Conservation (phyloP, 2,888 invertebrate genomes). For the Agrotis puta region DNA sequence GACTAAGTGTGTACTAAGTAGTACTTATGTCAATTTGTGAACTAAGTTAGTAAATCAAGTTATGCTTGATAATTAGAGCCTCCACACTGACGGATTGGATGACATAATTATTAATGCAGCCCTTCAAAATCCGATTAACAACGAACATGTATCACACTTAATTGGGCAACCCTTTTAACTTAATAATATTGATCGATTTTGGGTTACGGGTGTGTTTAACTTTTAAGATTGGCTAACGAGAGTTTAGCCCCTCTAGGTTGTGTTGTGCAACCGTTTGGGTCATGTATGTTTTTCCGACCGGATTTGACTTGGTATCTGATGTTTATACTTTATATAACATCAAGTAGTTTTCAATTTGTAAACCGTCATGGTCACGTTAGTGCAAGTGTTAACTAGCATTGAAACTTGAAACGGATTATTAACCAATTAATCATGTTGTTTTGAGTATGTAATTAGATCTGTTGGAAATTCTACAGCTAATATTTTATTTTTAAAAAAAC, state of each 20-base stretch:
- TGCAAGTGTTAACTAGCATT: too few species aligned
- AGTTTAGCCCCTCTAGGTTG: not conserved
- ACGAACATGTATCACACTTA: constrained; percentile 47
- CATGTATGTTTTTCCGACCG: not conserved
- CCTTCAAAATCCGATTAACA: constrained; percentile 42
- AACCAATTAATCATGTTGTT: too few species aligned
- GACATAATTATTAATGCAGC: constrained; percentile 45
- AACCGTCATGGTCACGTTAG: too few species aligned
- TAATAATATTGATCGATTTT: constrained; percentile 44
- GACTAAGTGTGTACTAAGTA: not conserved
- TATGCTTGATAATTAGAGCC: constrained; percentile 35
- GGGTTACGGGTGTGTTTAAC: constrained; percentile 15
- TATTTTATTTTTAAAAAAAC: too few species aligned
- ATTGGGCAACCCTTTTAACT: constrained; percentile 41
- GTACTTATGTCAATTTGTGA: constrained; percentile 13
- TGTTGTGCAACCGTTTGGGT: not conserved
- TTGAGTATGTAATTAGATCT: too few species aligned
- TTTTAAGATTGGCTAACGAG: constrained; percentile 17
- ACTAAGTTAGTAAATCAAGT: constrained; percentile 44
- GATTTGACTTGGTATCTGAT: not conserved
- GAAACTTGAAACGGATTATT: too few species aligned
- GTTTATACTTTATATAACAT: not conserved
- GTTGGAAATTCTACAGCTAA: too few species aligned
- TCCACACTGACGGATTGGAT: constrained; percentile 35
- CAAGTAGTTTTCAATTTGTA: not conserved